Evolutionary conservation across 2,888 invertebrate genomes (phyloP).

Genomic region (Pseudococcus viburni): DNA sequence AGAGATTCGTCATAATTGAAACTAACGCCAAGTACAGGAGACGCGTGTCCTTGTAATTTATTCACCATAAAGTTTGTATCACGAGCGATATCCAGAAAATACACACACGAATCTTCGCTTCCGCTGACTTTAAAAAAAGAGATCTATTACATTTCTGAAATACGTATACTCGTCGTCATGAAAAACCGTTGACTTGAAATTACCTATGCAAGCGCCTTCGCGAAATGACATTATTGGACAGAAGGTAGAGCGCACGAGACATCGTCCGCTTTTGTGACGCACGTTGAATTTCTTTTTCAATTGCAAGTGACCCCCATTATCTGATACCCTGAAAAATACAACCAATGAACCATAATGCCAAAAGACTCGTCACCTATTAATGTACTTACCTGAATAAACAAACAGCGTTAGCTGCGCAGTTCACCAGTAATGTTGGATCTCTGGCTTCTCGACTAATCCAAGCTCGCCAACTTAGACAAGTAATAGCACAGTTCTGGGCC

Average conservation of each 20-base stretch:
- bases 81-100: conserved; percentile 82
- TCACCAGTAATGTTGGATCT: conserved; percentile 83
- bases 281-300: conserved; percentile 80
- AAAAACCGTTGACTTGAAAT: conserved; percentile 48
- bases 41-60: conserved; percentile 82
- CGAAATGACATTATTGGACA: conserved; percentile 89
- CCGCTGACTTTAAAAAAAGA: conserved; percentile 77
- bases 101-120: conserved; percentile 84
- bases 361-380: too few relatives aligned
- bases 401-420: conserved; percentile 83
- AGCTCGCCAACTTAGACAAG: conserved; percentile 83
- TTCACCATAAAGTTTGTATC: conserved; percentile 75
- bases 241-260: conserved; percentile 81
- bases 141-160: not conserved
- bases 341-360: not conserved
- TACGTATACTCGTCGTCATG: not conserved
- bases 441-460: conserved; percentile 85
- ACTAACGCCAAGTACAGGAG: conserved; percentile 85
- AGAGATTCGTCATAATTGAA: conserved; percentile 92
- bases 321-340: conserved; percentile 74
- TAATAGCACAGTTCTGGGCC: conserved; percentile 78
- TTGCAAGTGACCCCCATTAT: conserved; percentile 79
- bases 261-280: conserved; percentile 74
- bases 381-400: conserved; percentile 76
- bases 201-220: conserved; percentile 84